Percentiles rank a stretch among this genome's conserved stretches.
phyloP scores from a whole-genome alignment of 1,140 invertebrate genomes.

The Helicorthomorpha holstii region DNA sequence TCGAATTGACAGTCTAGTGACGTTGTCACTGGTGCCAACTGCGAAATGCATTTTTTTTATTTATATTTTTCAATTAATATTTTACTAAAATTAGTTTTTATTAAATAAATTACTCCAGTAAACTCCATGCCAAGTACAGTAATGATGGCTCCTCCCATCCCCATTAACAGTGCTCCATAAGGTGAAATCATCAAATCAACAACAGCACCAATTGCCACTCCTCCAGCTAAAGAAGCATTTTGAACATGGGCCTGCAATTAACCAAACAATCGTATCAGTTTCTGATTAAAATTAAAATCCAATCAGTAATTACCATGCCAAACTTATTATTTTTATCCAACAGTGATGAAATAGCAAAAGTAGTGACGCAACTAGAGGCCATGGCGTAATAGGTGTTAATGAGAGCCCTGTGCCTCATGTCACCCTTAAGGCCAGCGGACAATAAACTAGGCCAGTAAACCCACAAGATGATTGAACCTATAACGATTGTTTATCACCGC shows the following conservation, averaged over 20 bases:
- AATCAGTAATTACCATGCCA: conserved; percentile 53
- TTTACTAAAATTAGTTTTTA: no score
- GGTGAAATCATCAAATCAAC: conserved; percentile 70
- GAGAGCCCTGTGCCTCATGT: conserved; percentile 64
- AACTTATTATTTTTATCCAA: conserved; percentile 63
- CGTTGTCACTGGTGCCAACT: no score
- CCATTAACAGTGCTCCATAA: conserved; percentile 66
- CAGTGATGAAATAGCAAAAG: conserved; percentile 66
- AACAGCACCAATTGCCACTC: conserved; percentile 39
- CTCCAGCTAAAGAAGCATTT: conserved; percentile 27
- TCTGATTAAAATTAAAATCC: no score
- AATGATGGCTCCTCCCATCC: conserved; percentile 55
- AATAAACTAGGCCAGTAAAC: conserved; percentile 95
- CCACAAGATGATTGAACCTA: conserved; percentile 84
- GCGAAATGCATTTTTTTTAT: no score
- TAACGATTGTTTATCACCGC: no score
- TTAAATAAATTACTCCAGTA: conserved; percentile 48
- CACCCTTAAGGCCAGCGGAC: conserved; percentile 47
- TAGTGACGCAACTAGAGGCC: conserved; percentile 57
- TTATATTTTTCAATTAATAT: no score
- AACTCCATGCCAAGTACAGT: conserved; percentile 73
- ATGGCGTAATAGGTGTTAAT: conserved; percentile 85
- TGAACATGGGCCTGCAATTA: conserved; percentile 19
- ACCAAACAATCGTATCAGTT: no score
- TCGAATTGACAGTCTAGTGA: no score